These are phyloP conservation scores for Candidula unifasciata DNA, from an alignment of 2,888 invertebrate genomes.

Conservation along the genomic window DNA sequence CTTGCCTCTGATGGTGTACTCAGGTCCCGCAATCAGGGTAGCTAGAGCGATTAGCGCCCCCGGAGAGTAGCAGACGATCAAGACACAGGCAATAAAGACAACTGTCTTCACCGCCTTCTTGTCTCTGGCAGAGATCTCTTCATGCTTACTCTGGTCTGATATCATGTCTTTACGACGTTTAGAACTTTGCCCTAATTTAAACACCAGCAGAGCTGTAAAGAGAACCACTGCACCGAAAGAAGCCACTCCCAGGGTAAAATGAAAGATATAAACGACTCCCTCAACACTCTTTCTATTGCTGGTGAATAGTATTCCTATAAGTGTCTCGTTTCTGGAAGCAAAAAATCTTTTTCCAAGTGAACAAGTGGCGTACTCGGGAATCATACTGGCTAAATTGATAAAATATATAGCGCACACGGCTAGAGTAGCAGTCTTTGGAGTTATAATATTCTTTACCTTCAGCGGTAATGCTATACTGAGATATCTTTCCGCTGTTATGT, in stretches of 20 bases:
- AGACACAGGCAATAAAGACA: conserved; percentile 3
- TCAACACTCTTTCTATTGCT: not conserved
- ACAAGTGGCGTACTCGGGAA: not conserved
- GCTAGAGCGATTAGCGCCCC: not conserved
- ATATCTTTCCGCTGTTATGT: not conserved
- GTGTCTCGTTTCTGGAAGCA: not conserved
- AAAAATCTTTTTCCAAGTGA: not conserved
- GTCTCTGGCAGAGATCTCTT: no score
- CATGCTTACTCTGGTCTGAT: no score
- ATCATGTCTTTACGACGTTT: not conserved
- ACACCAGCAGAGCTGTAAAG: not conserved
- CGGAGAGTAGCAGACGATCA: conserved; percentile 18
- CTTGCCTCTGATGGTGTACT: not conserved
- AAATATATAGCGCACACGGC: not conserved
- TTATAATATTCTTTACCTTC: not conserved
- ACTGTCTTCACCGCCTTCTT: not conserved
- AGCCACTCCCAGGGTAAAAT: not conserved
- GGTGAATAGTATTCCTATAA: not conserved
- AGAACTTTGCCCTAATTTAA: not conserved
- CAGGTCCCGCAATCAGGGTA: not conserved
- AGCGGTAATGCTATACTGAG: not conserved
- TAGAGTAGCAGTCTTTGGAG: not conserved
- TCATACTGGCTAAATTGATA: not conserved
- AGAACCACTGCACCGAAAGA: not conserved
- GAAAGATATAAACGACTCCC: not conserved